Evolutionary conservation across 2,888 invertebrate species (phyloP).

Genomic region (Troglohyphantes excavatus): DNA sequence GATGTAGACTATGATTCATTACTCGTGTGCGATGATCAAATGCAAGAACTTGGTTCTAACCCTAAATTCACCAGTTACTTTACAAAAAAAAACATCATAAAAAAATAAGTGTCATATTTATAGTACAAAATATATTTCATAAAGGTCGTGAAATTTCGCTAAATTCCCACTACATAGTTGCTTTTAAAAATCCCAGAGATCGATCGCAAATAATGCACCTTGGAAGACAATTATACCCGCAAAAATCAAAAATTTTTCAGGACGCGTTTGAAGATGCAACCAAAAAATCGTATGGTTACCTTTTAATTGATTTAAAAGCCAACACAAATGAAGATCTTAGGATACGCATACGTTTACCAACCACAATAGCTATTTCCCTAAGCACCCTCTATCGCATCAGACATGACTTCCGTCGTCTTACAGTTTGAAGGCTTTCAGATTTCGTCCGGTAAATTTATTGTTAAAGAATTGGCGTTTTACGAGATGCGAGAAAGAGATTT

Average conservation of each 20-base stretch:
- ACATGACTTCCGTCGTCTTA: too few species aligned
- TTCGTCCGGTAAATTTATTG: too few species aligned
- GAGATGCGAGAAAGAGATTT: too few species aligned
- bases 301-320: neutral
- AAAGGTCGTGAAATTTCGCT: constrained; percentile 38
- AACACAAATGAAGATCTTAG: neutral
- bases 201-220: neutral
- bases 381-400: too few species aligned
- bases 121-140: constrained; percentile 55
- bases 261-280: neutral
- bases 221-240: constrained; percentile 28
- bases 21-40: constrained; percentile 56
- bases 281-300: neutral
- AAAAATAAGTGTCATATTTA: constrained; percentile 54
- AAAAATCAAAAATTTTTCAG: neutral
- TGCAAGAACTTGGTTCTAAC: constrained; percentile 31
- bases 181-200: constrained; percentile 32
- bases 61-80: constrained; percentile 43
- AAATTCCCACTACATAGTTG: constrained; percentile 28
- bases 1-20: neutral
- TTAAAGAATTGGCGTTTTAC: too few species aligned
- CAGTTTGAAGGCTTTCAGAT: too few species aligned
- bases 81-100: constrained; percentile 62
- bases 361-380: too few species aligned
- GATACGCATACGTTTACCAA: too few species aligned